Evolutionary conservation across 2,113 vertebrate genomes (phyloP), one percentile per base, ranked within the genome.

Genomic region (Calypte anna): DNA sequence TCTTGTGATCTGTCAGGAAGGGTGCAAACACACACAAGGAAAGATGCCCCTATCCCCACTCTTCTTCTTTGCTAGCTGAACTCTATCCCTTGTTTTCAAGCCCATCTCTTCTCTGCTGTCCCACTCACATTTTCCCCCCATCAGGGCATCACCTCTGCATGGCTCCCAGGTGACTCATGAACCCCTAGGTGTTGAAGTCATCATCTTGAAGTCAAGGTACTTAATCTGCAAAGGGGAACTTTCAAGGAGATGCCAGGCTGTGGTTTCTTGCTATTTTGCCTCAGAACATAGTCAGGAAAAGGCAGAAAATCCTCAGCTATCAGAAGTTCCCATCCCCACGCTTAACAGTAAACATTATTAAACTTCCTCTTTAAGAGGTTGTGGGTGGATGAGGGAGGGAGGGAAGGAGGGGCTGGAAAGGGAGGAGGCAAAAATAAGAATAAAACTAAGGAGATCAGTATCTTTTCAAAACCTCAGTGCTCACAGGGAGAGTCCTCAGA

Each of bases 361-460:
- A 62, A 80, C 81, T 88, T 96, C 90, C 72, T 88, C 82, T 95
- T 77, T 59, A 63, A 70, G 43, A 67, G 58, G 50, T 31, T 90
- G 90, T 44, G 63, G 78, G 75, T 38, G 53, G 67, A 69, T 54
- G 30, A 85, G 31, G 70, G 82, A 78, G 57, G 74, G 73, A 77
- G 23, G 21, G 50, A 81, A 20, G 21, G 40, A 40, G 40, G 40
- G 44, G 74, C 36, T 91, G 63, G 38, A 63, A 91, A 15, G 46
- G 51, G 75, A 86, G 53, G 70, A 93, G 75, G 30, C n/a, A 82
- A 90, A 91, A 79, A 61, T 20, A 83, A 92, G 61, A 87, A 48
- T 25, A 81, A 87, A 64, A 48, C 21, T 13, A 79, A 93, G 78
- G 69, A 90, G 75, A 93, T 73, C 58, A 73, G 74, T 54, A 80